A percentile compares a stretch with the other conserved stretches of the same genome.
Evolutionary conservation across 2,888 invertebrate species (phyloP).

Genomic region (Hirtodrosophila confusa): DNA sequence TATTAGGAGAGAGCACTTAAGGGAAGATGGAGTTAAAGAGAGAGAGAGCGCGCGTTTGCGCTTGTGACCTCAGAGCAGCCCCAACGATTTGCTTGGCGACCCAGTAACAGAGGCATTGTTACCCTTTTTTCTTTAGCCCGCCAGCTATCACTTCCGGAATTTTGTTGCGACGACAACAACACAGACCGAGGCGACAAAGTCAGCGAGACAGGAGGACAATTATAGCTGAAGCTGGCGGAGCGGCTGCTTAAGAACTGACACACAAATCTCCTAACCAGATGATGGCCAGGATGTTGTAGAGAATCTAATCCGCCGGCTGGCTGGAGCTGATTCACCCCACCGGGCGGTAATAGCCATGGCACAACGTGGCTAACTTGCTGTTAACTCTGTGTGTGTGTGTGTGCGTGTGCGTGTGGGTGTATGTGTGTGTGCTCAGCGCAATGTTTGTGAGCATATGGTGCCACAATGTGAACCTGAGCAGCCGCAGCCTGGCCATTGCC

Average conservation of each 20-base stretch:
- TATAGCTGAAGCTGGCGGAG: constrained; percentile 3
- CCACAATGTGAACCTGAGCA: constrained; percentile 82
- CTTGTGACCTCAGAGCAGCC: constrained; percentile 22
- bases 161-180: constrained; percentile 39
- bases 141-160: constrained; percentile 59
- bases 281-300: constrained; percentile 21
- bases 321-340: constrained; percentile 14
- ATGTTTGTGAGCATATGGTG: constrained; percentile 83
- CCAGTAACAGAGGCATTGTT: constrained; percentile 33
- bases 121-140: constrained; percentile 27
- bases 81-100: constrained; percentile 22
- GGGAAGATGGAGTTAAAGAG: constrained; percentile 6
- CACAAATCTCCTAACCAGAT: not conserved
- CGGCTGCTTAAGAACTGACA: not conserved
- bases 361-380: constrained; percentile 8
- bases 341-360: constrained; percentile 1
- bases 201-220: constrained; percentile 5
- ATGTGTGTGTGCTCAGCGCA: constrained; percentile 27
- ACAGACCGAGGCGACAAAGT: not conserved
- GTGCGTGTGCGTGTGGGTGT: constrained; percentile 10
- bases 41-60: constrained; percentile 38
- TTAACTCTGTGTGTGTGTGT: constrained; percentile 2
- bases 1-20: not conserved
- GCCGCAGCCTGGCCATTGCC: constrained; percentile 84
- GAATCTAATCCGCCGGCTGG: constrained; percentile 5